Base-by-base conservation (phyloP, 64 coral and sea anemone genomes). In the Platygyra sinensis region DNA sequence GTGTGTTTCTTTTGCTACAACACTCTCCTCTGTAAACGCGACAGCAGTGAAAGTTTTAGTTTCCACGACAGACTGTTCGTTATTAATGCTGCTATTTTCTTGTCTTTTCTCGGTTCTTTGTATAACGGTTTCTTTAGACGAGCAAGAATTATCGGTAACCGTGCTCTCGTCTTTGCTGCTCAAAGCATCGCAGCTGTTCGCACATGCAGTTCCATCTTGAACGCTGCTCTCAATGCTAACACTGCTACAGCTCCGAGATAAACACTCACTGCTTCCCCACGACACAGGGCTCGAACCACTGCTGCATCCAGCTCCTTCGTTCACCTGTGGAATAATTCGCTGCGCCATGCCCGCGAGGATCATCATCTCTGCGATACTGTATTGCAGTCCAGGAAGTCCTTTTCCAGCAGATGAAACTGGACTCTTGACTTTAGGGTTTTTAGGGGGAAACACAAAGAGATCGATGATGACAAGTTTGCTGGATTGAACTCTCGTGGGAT, bases 281-380 rank as follows among this genome's bases (percentile, higher is more conserved):
- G 95, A 96, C 32, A 38, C 46, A 4, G 88, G 91, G 10, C 91
- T 96, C 18, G 77, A 89, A 39, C 74, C 73, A n/a, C 36, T 36
- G 50, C 73, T 89, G 59, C 36, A 57, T 20, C 50, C 74, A 2
- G 67, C 55, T 20, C 33, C 38, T 18, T 19, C 51, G 0, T 19
- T 46, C 15, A 83, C 17, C 30, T 82, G 39, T 0, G 78, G 59
- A 6, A 62, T 31, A 22, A 96, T 84, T 78, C 87, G 84, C 42
- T 93, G 82, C 12, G 95, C 95, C 51, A 88, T 71, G 1, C 95
- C 88, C 11, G 86, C 81, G 3, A 78, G 38, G 11, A 96, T 75
- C 95, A 96, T 96, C 64, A 87, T 93, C n/a, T 96, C 76, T 17
- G 91, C 76, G 31, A 96, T 96, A 67, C 95, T 96, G 67, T 73